Evolutionary conservation across 1,140 invertebrate genomes (phyloP), one percentile per base, ranked within the genome.

Genomic region (Aricia agestis): DNA sequence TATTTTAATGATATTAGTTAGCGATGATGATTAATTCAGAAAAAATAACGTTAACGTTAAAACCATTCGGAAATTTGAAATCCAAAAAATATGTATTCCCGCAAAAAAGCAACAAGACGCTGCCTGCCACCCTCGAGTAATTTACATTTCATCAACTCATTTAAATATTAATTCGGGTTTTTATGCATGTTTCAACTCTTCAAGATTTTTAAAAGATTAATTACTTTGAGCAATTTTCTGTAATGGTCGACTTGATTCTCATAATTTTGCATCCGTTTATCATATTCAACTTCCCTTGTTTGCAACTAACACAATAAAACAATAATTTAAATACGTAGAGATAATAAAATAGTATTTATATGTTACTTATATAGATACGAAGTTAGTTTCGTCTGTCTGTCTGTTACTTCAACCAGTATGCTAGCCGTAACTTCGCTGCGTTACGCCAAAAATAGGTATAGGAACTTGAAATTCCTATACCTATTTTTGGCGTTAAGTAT

Each of bases 111-210:
- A 67, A 9, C 72, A 36, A 25, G 45, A 52, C 45, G 45, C 36
- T 70, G 67, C 69, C 67, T 31, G 70, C 72, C 65, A 71, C 67
- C 66, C 36, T 45, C 42, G 67, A 71, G 68, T 13, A 70, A 78
- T 76, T 74, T 76, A 69, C 70, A 75, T 80, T 71, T 67, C 73
- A 71, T 74, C 78, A 73, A 71, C 75, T 76, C 70, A 72, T 79
- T 79, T 79, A 79, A 79, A 79, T 79, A 74, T 79, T 77, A 77
- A 79, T 77, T 72, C 10, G 17, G 18, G 59, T 63, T 63, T 63
- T 63, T 63, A 63, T 63, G 59, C 17, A 63, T 63, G 59, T 63
- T 63, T 63, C 59, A 63, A 63, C 59, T 63, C 59, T 18, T 63
- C 59, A 19, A 19, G 59, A 63, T 63, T 63, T 19, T 63, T 63